Conservation (phyloP, 1,140 invertebrate species). For the Diprion similis region DNA sequence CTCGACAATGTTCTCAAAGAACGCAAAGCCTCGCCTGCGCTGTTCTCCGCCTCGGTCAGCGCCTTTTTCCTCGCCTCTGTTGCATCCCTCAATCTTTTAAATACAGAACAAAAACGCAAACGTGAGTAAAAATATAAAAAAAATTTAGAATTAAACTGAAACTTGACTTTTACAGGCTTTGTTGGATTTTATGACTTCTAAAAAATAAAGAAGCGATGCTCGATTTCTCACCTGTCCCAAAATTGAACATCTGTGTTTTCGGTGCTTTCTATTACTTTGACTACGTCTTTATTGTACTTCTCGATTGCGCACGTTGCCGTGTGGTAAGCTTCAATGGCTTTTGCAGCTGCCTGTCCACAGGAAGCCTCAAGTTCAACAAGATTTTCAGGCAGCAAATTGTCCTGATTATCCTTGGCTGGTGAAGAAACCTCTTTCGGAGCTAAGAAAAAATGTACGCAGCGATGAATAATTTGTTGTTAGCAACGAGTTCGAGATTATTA, state of each 20-base stretch:
- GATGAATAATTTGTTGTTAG: background rate
- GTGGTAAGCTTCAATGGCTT: slow-evolving; percentile 66
- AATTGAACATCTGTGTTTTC: slow-evolving; percentile 63
- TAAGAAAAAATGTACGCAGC: slow-evolving; percentile 12
- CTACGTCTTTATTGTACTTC: slow-evolving; percentile 68
- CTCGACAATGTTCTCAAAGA: slow-evolving; percentile 47
- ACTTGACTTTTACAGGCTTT: background rate
- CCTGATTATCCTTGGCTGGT: slow-evolving; percentile 28
- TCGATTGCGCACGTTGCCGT: slow-evolving; percentile 63
- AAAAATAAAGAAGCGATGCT: too few relatives aligned
- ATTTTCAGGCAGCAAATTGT: slow-evolving; percentile 49
- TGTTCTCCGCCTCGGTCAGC: slow-evolving; percentile 62
- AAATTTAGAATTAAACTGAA: background rate
- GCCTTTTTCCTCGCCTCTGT: slow-evolving; percentile 62
- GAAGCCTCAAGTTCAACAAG: slow-evolving; percentile 65
- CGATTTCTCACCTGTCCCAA: slow-evolving; percentile 57
- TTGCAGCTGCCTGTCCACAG: slow-evolving; percentile 60
- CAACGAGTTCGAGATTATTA: too few relatives aligned
- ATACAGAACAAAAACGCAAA: slow-evolving; percentile 21
- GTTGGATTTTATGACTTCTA: too few relatives aligned
- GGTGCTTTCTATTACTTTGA: slow-evolving; percentile 66
- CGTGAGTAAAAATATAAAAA: slow-evolving; percentile 29
- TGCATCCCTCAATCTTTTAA: slow-evolving; percentile 64
- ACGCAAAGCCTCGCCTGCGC: slow-evolving; percentile 40
- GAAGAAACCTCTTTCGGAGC: slow-evolving; percentile 44